A percentile compares a stretch with the other conserved stretches of the same genome.
Conservation (phyloP, 2,113 vertebrate genomes). For the Delphinapterus leucas region DNA sequence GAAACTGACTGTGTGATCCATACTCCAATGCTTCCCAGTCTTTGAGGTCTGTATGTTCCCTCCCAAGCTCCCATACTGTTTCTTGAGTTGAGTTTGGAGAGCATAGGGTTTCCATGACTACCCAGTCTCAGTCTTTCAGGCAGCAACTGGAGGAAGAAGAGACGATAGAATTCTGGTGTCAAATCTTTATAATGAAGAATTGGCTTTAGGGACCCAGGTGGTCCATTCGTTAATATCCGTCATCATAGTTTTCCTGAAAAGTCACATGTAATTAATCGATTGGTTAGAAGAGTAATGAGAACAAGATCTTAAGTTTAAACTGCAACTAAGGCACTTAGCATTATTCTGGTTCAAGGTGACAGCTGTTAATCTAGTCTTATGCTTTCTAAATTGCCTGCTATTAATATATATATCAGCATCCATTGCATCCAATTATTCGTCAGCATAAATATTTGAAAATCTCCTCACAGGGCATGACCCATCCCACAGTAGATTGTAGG, state of each 20-base stretch:
- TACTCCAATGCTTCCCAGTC: no score
- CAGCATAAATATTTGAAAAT: background rate
- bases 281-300: background rate
- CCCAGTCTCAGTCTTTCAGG: background rate
- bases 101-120: background rate
- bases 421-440: background rate
- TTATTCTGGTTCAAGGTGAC: background rate
- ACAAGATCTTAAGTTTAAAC: background rate
- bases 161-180: background rate
- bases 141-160: background rate
- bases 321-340: background rate
- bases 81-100: background rate
- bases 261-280: background rate
- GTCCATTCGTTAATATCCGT: background rate
- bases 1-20: background rate
- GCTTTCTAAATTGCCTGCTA: background rate
- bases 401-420: background rate
- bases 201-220: background rate
- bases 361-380: background rate
- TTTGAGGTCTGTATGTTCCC: background rate
- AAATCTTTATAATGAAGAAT: background rate
- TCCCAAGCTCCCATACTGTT: background rate
- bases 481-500: background rate
- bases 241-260: background rate
- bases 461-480: background rate